These are phyloP conservation scores for Mamestra configurata DNA, from an alignment of 1,140 invertebrate species.

Conservation along the genomic window DNA sequence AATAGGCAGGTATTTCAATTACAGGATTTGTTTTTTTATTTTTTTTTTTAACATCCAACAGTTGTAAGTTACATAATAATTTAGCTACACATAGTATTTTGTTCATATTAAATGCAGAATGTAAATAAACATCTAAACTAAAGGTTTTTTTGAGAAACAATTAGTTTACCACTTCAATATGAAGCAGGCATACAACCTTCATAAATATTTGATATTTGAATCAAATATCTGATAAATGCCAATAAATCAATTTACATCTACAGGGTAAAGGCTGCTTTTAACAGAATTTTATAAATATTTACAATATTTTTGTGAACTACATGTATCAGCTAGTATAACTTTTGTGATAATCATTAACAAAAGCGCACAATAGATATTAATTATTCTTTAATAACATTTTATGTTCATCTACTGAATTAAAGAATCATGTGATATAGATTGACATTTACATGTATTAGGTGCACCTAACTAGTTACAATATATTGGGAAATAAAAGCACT, in stretches of 20 bases:
- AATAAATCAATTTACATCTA: constrained; percentile 34
- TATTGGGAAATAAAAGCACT: constrained; percentile 34
- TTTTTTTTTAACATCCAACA: constrained; percentile 18
- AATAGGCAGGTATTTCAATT: constrained; percentile 1
- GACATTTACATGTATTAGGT: constrained; percentile 37
- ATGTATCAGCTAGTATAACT: constrained; percentile 2
- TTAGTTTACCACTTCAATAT: constrained; percentile 65
- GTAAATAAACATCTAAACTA: constrained; percentile 49
- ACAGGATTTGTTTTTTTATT: constrained; percentile 1
- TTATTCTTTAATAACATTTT: constrained; percentile 16
- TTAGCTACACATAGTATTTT: constrained; percentile 43
- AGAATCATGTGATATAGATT: constrained; percentile 15
- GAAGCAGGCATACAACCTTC: constrained; percentile 57
- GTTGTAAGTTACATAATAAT: constrained; percentile 42
- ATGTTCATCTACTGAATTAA: neutral
- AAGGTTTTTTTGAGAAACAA: constrained; percentile 34
- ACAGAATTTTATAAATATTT: constrained; percentile 35
- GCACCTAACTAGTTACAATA: constrained; percentile 38
- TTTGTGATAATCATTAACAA: neutral
- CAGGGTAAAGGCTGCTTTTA: neutral
- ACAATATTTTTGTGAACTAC: constrained; percentile 37
- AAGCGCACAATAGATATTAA: neutral
- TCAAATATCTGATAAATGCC: constrained; percentile 37
- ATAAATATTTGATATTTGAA: constrained; percentile 15
- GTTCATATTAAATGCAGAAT: constrained; percentile 57